phyloP scores from a whole-genome alignment of 2,888 invertebrate genomes.

The Galerucella nymphaeae region DNA sequence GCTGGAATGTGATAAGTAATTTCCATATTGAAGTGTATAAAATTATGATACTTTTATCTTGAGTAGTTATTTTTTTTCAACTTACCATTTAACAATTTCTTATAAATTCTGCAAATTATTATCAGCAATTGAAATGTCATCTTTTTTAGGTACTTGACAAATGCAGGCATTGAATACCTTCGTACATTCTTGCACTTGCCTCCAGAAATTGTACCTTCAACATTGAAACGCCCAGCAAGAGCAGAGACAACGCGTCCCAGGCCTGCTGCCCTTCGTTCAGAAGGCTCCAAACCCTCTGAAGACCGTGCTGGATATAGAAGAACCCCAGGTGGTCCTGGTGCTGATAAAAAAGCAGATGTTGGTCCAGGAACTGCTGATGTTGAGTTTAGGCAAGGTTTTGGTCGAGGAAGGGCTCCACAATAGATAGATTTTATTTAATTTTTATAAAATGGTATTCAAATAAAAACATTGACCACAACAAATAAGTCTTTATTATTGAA shows the following conservation, averaged over 20 bases:
- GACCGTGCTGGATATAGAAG: slow-evolving; percentile 88
- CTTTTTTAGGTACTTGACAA: slow-evolving; percentile 84
- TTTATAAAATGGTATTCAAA: slow-evolving; percentile 20
- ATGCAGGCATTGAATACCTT: slow-evolving; percentile 97
- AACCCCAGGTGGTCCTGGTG: slow-evolving; percentile 72
- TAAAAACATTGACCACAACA: slow-evolving; percentile 15
- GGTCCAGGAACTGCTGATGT: slow-evolving; percentile 94
- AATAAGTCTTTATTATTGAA: not conserved
- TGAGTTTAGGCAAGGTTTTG: slow-evolving; percentile 88
- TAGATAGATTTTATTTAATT: slow-evolving; percentile 58
- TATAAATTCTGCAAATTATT: slow-evolving; percentile 6
- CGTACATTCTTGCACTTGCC: slow-evolving; percentile 96
- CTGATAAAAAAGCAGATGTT: slow-evolving; percentile 96
- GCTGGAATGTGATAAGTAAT: no score
- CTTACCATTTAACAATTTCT: no score
- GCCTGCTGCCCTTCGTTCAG: slow-evolving; percentile 74
- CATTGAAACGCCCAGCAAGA: slow-evolving; percentile 90
- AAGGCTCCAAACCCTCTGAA: slow-evolving; percentile 79
- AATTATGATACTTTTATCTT: no score
- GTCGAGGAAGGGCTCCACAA: slow-evolving; percentile 76
- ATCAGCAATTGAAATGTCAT: slow-evolving; percentile 14
- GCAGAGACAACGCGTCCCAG: slow-evolving; percentile 87
- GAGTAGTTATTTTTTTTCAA: no score
- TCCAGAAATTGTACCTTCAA: slow-evolving; percentile 98
- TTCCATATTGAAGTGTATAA: no score